phyloP scores from a whole-genome alignment of 2,797 vertebrate genomes.

The Acridotheres tristis region DNA sequence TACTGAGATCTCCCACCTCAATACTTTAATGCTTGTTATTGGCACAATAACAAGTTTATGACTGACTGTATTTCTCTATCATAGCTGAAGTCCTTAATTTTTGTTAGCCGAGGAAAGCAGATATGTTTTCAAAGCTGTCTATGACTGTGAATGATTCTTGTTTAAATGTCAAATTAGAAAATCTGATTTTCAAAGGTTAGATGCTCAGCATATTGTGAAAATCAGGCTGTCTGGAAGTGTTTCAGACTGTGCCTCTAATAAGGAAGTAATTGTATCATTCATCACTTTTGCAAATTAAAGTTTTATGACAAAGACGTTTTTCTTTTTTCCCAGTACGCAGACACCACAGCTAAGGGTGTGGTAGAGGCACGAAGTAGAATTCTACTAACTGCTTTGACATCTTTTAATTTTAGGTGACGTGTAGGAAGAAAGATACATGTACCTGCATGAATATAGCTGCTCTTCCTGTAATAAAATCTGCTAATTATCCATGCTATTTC shows the following conservation, averaged over 20 bases:
- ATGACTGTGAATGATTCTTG: neutral
- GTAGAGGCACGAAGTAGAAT: neutral
- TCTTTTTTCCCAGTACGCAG: neutral
- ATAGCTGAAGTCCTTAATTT: neutral
- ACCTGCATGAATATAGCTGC: constrained; percentile 1
- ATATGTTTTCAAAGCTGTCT: constrained; percentile 16
- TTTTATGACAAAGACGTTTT: neutral
- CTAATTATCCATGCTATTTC: neutral
- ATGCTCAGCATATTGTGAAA: neutral
- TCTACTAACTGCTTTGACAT: neutral
- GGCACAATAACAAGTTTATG: neutral
- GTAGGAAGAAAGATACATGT: constrained; percentile 26
- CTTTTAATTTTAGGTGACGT: constrained; percentile 26
- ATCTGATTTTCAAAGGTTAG: constrained; percentile 10
- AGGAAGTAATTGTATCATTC: constrained; percentile 18
- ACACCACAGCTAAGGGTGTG: neutral
- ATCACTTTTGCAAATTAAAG: constrained; percentile 40
- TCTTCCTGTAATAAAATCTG: constrained; percentile 4
- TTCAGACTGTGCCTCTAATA: neutral
- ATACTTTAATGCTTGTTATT: neutral
- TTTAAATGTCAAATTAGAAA: neutral
- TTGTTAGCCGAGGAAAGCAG: neutral
- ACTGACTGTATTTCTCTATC: neutral
- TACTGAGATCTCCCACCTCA: neutral
- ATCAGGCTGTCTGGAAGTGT: neutral